Base-by-base conservation (phyloP, 2,888 invertebrate species). In the Autographa gamma region DNA sequence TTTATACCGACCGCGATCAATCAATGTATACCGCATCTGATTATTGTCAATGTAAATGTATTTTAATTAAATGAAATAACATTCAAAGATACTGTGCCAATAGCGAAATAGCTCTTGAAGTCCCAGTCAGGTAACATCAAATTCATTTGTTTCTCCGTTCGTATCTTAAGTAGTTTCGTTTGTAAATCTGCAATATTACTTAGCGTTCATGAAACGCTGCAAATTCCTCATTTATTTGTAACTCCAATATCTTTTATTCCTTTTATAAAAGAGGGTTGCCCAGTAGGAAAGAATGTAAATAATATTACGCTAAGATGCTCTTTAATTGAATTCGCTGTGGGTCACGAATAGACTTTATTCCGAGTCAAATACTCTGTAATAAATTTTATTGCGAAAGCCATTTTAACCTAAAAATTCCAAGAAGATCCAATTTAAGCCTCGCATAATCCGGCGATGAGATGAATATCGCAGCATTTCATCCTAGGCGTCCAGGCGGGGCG, bases 341-440 rank as follows among this genome's bases (percentile, higher is more conserved):
- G 90, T 90, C 91, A 90, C 90, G 91, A 90, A 89, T 90, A 89
- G 88, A 90, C 88, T 89, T 90, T 90, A 89, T 90, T 89, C 88
- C 87, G 85, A 92, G 92, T 92, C 91, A 92, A 92, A 92, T 88
- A 89, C 88, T 89, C 87, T 83, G 91, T 90, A 89, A 92, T 93
- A 93, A 93, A 93, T 92, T 93, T 93, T 92, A 93, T 91, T 90
- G 91, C 90, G 88, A 91, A 88, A 89, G 88, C 89, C 90, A 89
- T 92, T 93, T 91, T 90, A 89, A 90, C 90, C 90, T 90, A 91
- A 93, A 93, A 93, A 93, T 93, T 92, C 92, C 90, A 86, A 91
- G 93, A 91, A 92, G 90, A 92, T 92, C 91, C 92, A 91, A 93
- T 93, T 94, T 93, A 92, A 93, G 89, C 88, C 86, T 89, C 88